phyloP scores from a whole-genome alignment of 2,113 vertebrate species.

The Elephantulus edwardii region DNA sequence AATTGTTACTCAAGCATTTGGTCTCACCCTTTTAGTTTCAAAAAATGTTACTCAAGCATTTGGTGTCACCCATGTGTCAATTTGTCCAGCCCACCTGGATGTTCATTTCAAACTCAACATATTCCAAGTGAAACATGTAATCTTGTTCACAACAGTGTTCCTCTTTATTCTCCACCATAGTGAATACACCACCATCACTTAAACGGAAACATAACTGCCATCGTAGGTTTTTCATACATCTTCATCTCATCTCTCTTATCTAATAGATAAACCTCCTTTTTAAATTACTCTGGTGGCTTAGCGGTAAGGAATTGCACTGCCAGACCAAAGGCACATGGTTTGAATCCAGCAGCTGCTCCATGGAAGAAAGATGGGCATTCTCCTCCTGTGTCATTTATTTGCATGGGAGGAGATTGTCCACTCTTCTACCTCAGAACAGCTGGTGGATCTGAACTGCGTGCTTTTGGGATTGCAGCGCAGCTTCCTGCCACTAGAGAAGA shows the following conservation, averaged over 20 bases:
- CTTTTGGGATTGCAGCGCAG: no score
- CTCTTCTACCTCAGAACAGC: no score
- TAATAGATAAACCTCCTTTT: neutral
- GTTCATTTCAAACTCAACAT: neutral
- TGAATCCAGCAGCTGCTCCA: no score
- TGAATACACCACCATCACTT: no score
- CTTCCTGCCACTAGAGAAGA: neutral
- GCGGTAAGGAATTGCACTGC: no score
- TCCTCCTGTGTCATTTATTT: no score
- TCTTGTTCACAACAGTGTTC: neutral
- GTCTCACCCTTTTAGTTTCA: no score
- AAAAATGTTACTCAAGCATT: constrained; percentile 5
- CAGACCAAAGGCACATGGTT: no score
- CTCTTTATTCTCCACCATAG: neutral
- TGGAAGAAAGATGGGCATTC: no score
- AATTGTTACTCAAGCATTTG: constrained; percentile 3
- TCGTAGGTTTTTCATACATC: neutral
- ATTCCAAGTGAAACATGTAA: neutral
- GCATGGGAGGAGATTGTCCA: no score
- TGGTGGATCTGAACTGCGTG: no score
- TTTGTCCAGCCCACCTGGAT: neutral
- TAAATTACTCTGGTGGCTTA: neutral
- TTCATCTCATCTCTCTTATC: neutral
- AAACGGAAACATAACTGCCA: neutral
- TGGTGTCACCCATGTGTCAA: neutral